Evolutionary conservation across 30 jellyfish, hydroid and myxozoan species (phyloP), one percentile per base, ranked within the genome.

Genomic region (Hydractinia symbiolongicarpus): DNA sequence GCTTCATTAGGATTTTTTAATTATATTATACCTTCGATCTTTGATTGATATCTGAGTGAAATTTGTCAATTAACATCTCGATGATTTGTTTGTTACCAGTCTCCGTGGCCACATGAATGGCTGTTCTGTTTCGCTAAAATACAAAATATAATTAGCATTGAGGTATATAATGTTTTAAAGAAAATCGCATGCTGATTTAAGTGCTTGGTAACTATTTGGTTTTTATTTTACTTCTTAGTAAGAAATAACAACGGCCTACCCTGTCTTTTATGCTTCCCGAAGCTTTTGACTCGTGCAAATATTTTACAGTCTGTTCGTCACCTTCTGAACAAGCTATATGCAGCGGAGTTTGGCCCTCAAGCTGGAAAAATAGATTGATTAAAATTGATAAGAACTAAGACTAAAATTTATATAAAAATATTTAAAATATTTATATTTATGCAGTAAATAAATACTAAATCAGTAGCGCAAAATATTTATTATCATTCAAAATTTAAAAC

Each of bases 261-360:
- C 80, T 91, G 67, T 91, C 98, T 21, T 83, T 77, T n/a, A 86
- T 52, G 55, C 83, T 86, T 55, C 89, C 96, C 15, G 88, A 81
- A 8, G 98, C 98, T 67, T 91, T 91, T 68, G 66, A 91, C 19
- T 77, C 54, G 61, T 81, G 81, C 57, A 91, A 68, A 61, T 67
- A 91, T 72, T 86, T 83, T 54, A 91, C 98, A 19, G 96, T 83
- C 6, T 88, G 79, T 67, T 80, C 95, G 72, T 91, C 98, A 4
- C 84, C 76, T 49, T 82, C 98, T 44, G 87, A 55, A 53, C 88
- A 83, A 4, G 98, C 96, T 77, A 91, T 86, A 67, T 91, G 98
- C 53, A 91, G 72, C 8, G 93, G 88, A 16, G 98, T 91, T 62
- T 87, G 96, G 17, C 98, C 98, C 55, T 91, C 98, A 50, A 84